Evolutionary conservation across 2,113 vertebrate species (phyloP).

Genomic region (Arizona elegans): DNA sequence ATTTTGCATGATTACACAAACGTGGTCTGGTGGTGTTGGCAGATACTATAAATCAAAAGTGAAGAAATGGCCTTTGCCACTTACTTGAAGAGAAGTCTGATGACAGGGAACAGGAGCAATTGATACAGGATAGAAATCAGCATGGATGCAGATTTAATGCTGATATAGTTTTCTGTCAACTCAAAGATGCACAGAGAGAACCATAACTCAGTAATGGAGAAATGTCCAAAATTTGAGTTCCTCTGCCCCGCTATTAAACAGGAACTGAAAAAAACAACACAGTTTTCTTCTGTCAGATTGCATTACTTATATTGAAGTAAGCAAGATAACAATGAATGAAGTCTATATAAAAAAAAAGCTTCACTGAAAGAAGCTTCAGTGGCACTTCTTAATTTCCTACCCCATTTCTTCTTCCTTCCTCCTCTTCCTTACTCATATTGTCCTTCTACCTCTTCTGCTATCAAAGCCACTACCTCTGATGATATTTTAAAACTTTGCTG

Average conservation of each 20-base stretch:
- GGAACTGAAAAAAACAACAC: neutral
- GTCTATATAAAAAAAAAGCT: neutral
- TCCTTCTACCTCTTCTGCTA: neutral
- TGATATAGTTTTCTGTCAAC: neutral
- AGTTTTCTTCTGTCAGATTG: neutral
- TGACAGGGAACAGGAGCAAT: neutral
- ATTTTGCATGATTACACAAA: neutral
- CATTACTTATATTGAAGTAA: neutral
- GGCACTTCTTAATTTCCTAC: neutral
- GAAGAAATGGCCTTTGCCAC: neutral
- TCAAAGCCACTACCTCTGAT: neutral
- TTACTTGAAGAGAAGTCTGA: neutral
- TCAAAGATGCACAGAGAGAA: neutral
- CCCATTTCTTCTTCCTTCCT: neutral
- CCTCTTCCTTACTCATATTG: neutral
- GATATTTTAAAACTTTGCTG: neutral
- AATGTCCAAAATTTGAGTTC: neutral
- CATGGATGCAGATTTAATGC: neutral
- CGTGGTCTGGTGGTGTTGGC: neutral
- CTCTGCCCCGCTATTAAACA: neutral
- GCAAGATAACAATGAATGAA: neutral
- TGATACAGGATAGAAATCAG: neutral
- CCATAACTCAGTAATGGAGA: neutral
- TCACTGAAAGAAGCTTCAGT: neutral
- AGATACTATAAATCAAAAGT: neutral